Base-by-base conservation (phyloP, 1,140 invertebrate genomes). In the Panagrolaimus sp. region DNA sequence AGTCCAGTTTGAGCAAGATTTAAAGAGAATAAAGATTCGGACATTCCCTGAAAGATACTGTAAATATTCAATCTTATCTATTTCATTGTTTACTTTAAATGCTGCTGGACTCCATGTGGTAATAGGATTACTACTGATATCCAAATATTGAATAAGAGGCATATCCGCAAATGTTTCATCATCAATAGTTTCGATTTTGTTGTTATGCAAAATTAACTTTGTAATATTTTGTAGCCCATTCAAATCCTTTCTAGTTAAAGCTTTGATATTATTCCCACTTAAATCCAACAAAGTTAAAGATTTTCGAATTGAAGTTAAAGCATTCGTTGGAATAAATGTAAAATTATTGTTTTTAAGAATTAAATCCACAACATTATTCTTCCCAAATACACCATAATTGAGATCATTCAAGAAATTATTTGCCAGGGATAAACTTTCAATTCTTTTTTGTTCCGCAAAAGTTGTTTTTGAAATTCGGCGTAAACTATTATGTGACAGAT, bases 1-100 rank as follows among this genome's bases (percentile, higher is more conserved):
- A 77, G 65, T 0, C 75, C 75, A 15, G 78, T 72, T 38, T 43
- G 28, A 8, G 77, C 76, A 45, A 77, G 66, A 65, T 77, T 73
- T 45, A 77, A 26, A 28, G 55, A 38, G 58, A 71, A 43, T 6
- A 74, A n/a, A 0, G 43, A 63, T 17, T 21, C 10, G 24, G 72
- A 75, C 21, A 76, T 62, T 17, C 64, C 66, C 75, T 78, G 15
- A 46, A 74, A 70, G 8, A 2, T 43, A 45, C 46, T 32, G n/a
- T 26, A 38, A 55, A 74, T 21, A 17, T 62, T 32, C 4, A 32
- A 1, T 24, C 7, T 1, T 14, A 47, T 5, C 32, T 26, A 0
- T 26, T 1, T 46, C 2, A 3, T 9, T 1, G 2, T 64, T 45
- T 43, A 76, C 75, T 43, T 46, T n/a, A 63, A 77, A 77, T 15